A percentile compares a stretch with the other conserved stretches of the same genome.
These are phyloP conservation scores for Discoglossus pictus DNA, from an alignment of 2,797 vertebrate species.

Conservation along the genomic window DNA sequence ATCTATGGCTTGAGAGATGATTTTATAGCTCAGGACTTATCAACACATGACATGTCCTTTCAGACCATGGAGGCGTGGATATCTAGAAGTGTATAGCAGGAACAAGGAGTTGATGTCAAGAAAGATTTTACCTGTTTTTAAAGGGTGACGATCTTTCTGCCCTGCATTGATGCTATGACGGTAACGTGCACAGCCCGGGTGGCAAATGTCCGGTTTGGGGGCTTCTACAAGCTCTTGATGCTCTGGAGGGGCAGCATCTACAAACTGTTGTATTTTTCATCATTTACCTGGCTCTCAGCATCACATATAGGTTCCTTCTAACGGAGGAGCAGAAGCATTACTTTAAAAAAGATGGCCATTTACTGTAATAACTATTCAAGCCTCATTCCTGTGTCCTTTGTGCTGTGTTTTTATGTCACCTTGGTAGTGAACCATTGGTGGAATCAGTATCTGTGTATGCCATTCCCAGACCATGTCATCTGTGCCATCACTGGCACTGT, in stretches of 20 bases:
- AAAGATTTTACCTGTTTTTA: too few relatives aligned
- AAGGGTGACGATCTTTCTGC: too few relatives aligned
- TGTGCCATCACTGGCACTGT: conserved; percentile 76
- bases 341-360: conserved; percentile 91
- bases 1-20: too few relatives aligned
- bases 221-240: conserved; percentile 88
- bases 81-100: too few relatives aligned
- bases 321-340: conserved; percentile 80
- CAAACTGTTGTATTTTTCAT: conserved; percentile 91
- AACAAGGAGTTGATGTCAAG: too few relatives aligned
- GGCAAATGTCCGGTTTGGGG: conserved; percentile 88
- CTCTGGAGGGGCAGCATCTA: conserved; percentile 95
- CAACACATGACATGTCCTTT: too few relatives aligned
- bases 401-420: conserved; percentile 89
- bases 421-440: conserved; percentile 90
- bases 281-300: conserved; percentile 83
- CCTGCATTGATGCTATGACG: too few relatives aligned
- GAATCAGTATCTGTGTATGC: conserved; percentile 86
- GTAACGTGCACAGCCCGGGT: conserved; percentile 91
- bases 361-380: conserved; percentile 92
- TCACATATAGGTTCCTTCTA: conserved; percentile 84
- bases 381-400: conserved; percentile 91
- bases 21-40: too few relatives aligned
- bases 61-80: too few relatives aligned
- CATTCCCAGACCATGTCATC: conserved; percentile 83